phyloP scores from a whole-genome alignment of 2,888 invertebrate species.

The Clivina fossor region DNA sequence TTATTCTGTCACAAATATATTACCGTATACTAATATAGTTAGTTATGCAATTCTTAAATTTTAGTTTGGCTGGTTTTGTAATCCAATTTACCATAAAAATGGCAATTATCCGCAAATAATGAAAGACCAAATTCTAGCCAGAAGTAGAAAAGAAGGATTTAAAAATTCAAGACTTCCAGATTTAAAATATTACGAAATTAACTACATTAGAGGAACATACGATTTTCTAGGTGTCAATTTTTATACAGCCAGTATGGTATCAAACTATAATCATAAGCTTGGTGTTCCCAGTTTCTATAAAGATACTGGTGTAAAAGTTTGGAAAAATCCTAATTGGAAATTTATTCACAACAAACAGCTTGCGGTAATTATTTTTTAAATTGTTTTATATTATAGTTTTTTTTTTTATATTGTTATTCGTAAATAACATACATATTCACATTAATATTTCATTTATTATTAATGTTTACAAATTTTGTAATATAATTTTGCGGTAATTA shows the following conservation, averaged over 20 bases:
- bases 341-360: constrained; percentile 55
- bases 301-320: constrained; percentile 51
- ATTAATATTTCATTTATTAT: no score
- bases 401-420: no score
- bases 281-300: constrained; percentile 9
- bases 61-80: constrained; percentile 57
- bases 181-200: constrained; percentile 57
- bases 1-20: constrained; percentile 46
- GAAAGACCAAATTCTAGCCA: constrained; percentile 57
- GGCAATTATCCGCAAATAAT: constrained; percentile 62
- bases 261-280: background rate
- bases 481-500: no score
- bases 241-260: constrained; percentile 49
- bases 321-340: constrained; percentile 53
- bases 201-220: constrained; percentile 51
- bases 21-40: no score
- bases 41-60: no score
- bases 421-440: no score
- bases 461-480: no score
- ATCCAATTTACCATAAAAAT: constrained; percentile 58
- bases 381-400: no score
- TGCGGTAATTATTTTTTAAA: no score
- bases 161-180: constrained; percentile 53
- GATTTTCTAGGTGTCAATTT: constrained; percentile 58
- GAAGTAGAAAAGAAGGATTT: constrained; percentile 59